Conservation (phyloP, 2,113 vertebrate genomes). For the Lepus americanus region DNA sequence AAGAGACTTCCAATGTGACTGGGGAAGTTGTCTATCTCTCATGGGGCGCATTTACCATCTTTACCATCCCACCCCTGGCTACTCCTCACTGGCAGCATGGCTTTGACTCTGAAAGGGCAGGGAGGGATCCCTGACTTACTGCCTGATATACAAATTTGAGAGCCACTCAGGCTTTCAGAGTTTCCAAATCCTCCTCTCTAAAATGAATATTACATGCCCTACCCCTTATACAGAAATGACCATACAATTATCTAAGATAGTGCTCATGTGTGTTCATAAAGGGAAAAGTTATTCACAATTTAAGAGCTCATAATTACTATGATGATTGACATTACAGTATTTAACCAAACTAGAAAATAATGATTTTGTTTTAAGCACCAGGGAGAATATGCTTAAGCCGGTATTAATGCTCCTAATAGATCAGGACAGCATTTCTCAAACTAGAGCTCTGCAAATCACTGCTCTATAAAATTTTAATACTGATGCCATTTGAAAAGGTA, state of each 20-base stretch:
- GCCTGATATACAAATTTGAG: background rate
- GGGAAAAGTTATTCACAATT: background rate
- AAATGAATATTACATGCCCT: background rate
- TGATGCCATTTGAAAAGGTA: background rate
- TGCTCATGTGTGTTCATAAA: background rate
- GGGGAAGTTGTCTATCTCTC: background rate
- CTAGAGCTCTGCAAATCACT: background rate
- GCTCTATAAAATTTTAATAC: background rate
- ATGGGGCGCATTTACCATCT: background rate
- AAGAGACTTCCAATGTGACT: background rate
- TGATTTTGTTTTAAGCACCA: background rate
- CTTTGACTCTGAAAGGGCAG: background rate
- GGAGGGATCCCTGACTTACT: background rate
- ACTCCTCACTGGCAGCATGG: background rate
- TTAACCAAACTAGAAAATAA: constrained; percentile 24
- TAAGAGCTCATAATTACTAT: background rate
- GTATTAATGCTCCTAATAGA: background rate
- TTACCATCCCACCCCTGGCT: background rate
- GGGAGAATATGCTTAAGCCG: background rate
- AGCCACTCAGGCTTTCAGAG: background rate
- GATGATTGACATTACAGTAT: background rate
- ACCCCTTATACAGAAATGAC: background rate
- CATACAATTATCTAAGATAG: background rate
- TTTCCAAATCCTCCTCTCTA: background rate
- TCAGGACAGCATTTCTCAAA: background rate